A percentile compares a stretch with the other conserved stretches of the same genome.
These are phyloP conservation scores for Progne subis DNA, from an alignment of 2,113 vertebrate species.

Conservation along the genomic window DNA sequence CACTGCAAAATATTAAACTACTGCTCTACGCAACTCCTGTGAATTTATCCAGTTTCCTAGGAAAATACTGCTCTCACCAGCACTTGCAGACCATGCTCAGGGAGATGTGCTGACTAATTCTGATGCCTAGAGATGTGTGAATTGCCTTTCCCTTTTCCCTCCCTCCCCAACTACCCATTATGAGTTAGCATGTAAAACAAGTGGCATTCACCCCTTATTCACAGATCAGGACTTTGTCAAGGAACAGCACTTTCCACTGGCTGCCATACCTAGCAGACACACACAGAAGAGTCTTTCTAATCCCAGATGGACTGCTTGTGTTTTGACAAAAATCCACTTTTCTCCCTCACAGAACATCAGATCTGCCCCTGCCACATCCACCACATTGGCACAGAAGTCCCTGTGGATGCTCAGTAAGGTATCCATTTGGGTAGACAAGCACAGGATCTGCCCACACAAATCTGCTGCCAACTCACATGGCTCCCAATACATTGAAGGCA, in stretches of 20 bases:
- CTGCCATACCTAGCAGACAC: not conserved
- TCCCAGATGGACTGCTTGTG: not conserved
- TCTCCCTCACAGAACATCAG: not conserved
- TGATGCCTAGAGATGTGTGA: not conserved
- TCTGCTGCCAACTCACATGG: not conserved
- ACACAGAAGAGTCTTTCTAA: not conserved
- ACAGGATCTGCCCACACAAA: not conserved
- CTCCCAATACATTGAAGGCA: not conserved
- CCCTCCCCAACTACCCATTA: not conserved
- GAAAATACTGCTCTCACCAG: not conserved
- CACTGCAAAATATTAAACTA: not conserved
- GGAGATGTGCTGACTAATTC: not conserved
- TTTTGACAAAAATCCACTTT: not conserved
- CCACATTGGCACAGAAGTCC: not conserved
- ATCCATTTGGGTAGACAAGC: not conserved
- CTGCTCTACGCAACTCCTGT: not conserved
- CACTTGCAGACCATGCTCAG: not conserved
- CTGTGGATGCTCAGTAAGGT: not conserved
- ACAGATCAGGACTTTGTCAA: not conserved
- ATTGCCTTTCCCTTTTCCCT: not conserved
- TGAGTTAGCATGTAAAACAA: not conserved
- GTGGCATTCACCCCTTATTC: not conserved
- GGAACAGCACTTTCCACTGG: not conserved
- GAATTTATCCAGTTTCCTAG: not conserved
- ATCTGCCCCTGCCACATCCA: not conserved